phyloP scores from a whole-genome alignment of 2,797 vertebrate genomes.

The Halcyon smyrnensis region DNA sequence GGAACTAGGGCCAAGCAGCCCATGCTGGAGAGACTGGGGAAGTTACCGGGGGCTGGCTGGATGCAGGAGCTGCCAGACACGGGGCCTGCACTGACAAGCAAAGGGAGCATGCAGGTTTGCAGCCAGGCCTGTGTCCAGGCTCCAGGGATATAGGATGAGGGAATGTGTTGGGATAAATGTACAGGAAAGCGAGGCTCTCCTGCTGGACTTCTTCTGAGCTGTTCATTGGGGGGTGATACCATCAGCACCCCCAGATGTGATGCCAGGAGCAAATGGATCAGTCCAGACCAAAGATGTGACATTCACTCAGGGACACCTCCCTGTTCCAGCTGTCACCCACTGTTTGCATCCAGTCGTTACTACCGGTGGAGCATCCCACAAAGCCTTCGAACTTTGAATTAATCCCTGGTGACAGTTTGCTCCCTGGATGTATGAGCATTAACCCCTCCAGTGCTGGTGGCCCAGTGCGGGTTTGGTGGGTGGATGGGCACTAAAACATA shows the following conservation, averaged over 20 bases:
- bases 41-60: fast-evolving
- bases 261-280: neutral
- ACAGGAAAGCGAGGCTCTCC: fast-evolving
- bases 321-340: neutral
- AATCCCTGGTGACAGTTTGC: neutral
- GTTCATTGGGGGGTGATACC: neutral
- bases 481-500: neutral
- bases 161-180: fast-evolving
- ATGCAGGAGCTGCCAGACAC: neutral
- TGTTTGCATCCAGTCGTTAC: neutral
- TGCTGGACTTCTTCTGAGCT: neutral
- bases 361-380: fast-evolving
- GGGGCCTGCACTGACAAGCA: fast-evolving
- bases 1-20: neutral
- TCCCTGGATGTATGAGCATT: neutral
- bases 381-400: neutral
- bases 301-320: neutral
- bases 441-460: neutral
- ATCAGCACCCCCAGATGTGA: too few relatives aligned
- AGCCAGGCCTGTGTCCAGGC: neutral
- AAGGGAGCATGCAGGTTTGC: fast-evolving
- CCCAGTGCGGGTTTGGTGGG: fast-evolving
- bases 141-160: neutral
- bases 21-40: neutral
- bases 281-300: fast-evolving